phyloP scores from a whole-genome alignment of 2,888 invertebrate species.

The Apamea sordens region DNA sequence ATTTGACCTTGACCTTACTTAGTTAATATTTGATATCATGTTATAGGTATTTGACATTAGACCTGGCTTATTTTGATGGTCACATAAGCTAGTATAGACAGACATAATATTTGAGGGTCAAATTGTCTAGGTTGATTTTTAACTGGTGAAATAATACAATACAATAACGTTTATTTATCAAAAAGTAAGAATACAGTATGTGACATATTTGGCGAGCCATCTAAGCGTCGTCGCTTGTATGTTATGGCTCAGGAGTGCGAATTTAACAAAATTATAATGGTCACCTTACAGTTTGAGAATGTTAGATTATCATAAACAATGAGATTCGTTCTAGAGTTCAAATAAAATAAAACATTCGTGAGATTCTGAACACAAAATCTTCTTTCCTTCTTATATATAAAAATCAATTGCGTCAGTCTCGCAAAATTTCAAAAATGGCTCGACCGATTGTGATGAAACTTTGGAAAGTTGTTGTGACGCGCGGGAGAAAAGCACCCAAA shows the following conservation, averaged over 20 bases:
- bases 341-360: no score
- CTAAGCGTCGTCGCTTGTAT: not conserved
- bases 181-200: not conserved
- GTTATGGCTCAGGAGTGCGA: not conserved
- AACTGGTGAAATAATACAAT: not conserved
- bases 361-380: no score
- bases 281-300: not conserved
- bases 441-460: no score
- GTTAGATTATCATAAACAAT: not conserved
- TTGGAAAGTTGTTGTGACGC: no score
- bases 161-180: not conserved
- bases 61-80: not conserved
- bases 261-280: not conserved
- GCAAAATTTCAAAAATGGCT: no score
- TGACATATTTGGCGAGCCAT: not conserved
- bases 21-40: not conserved
- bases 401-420: no score
- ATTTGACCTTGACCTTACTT: constrained; percentile 16
- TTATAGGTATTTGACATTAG: constrained; percentile 13
- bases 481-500: no score
- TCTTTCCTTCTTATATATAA: no score
- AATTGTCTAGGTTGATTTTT: not conserved
- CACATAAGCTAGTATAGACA: not conserved
- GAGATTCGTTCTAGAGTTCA: not conserved
- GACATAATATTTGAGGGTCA: not conserved